These are phyloP conservation scores for Empidonax alnorum DNA, from an alignment of 2,113 vertebrate genomes.

Conservation along the genomic window DNA sequence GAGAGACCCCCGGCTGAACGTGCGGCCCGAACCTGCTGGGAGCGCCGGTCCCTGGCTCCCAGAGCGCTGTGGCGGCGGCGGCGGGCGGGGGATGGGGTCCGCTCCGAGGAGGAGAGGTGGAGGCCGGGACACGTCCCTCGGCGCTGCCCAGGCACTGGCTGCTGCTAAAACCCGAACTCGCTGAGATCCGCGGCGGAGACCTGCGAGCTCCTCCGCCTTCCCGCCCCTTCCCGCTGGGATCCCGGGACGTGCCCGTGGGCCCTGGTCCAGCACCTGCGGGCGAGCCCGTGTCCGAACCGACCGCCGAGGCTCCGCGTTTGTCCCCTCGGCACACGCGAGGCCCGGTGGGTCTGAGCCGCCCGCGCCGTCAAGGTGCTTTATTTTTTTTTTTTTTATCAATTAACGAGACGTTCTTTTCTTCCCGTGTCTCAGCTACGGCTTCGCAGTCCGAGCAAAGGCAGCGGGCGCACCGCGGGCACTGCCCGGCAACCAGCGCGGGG, in stretches of 20 bases:
- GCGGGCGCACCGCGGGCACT: not conserved
- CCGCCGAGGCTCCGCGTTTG: not conserved
- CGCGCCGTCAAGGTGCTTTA: no score
- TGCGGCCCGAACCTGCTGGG: not conserved
- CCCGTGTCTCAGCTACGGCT: not conserved
- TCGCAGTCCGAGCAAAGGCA: not conserved
- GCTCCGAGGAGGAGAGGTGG: not conserved
- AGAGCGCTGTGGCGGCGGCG: no score
- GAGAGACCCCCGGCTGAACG: rapidly evolving
- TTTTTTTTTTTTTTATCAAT: not conserved
- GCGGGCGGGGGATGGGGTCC: rapidly evolving
- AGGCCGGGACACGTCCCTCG: not conserved
- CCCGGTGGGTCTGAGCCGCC: not conserved
- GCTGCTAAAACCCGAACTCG: not conserved
- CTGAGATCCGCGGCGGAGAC: rapidly evolving
- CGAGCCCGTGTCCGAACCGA: not conserved
- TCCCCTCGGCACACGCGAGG: not conserved
- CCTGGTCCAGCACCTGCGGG: not conserved
- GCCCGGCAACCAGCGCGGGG: not conserved
- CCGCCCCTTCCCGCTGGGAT: not conserved
- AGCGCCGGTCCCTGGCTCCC: no score
- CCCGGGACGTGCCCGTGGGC: not conserved
- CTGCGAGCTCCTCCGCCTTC: rapidly evolving
- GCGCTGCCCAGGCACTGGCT: not conserved
- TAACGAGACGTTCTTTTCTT: not conserved